Base-by-base conservation (phyloP, 1,140 invertebrate genomes). In the Panagrolaimus sp. region DNA sequence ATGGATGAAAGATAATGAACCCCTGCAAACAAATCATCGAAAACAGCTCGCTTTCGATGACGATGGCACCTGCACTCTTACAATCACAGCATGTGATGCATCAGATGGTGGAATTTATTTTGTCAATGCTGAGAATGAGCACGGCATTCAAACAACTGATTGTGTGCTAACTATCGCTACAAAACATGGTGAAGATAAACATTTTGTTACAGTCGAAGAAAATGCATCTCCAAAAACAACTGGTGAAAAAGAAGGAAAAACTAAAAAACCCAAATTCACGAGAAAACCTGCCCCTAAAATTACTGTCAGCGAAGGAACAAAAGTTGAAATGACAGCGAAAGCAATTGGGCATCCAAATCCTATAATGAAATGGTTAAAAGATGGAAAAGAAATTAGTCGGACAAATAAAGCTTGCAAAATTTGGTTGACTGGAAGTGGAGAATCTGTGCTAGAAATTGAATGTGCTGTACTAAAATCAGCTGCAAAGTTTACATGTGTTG, bases 1-100 rank as follows among this genome's bases (percentile, higher is more conserved):
- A 8, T 79, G 74, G 77, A 53, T 76, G 11, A 65, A 68, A 69
- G 78, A 78, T 63, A 74, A 77, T 46, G 73, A 69, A 66, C 77
- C 77, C 1, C 66, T 78, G 42, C 66, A 71, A 38, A 20, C 13
- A 13, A 25, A 20, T 9, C 51, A 27, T 13, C 51, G 27, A 20
- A 13, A 11, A 9, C 51, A 57, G 20, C 3, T 57, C 0, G 20
- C 20, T 11, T 53, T 69, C 9, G 69, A 73, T 43, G 65, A 69
- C 38, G 72, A 68, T 31, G 65, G 69, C 38, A 70, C 44, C 23
- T 73, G 66, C 47, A 45, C 46, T 62, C 62, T 73, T 16, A 14
- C 53, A 11, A 62, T 73, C 4, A 23, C 45, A 31, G 48, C 46
- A 9, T 67, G 20, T 68, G 14, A 66, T 23, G 14, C 61, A 42